Evolutionary conservation across 2,888 invertebrate species (phyloP).

Genomic region (Ectemnius cavifrons): DNA sequence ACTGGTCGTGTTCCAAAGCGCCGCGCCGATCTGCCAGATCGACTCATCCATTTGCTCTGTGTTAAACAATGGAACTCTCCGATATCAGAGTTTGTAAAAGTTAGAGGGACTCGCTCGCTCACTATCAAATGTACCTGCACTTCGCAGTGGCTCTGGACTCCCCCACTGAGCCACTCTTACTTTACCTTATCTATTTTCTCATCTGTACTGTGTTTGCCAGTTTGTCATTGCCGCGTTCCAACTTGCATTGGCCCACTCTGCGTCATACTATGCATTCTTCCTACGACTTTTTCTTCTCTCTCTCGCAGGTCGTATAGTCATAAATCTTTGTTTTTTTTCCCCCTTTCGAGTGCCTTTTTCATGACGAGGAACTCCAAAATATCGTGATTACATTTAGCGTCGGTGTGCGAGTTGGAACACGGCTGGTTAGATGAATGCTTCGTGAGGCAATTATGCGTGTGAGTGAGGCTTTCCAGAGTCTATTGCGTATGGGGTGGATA

Average conservation of each 20-base stretch:
- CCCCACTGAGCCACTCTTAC: neutral
- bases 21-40: constrained; percentile 22
- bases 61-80: neutral
- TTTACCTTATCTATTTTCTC: constrained; percentile 16
- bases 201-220: constrained; percentile 13
- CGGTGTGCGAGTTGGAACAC: constrained; percentile 66
- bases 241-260: constrained; percentile 49
- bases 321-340: too few species aligned
- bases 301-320: too few species aligned
- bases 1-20: constrained; percentile 67
- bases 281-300: neutral
- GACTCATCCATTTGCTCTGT: neutral
- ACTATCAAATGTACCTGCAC: constrained; percentile 60
- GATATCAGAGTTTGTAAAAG: constrained; percentile 24
- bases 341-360: too few species aligned
- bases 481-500: constrained; percentile 23
- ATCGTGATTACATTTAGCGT: too few species aligned
- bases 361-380: too few species aligned
- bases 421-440: constrained; percentile 44
- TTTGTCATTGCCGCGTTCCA: constrained; percentile 58
- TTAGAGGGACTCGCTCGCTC: constrained; percentile 32
- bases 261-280: neutral
- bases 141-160: constrained; percentile 25
- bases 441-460: constrained; percentile 20
- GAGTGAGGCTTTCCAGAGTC: constrained; percentile 28